Conservation (phyloP, 2,888 invertebrate genomes). For the Cordilura impudica region DNA sequence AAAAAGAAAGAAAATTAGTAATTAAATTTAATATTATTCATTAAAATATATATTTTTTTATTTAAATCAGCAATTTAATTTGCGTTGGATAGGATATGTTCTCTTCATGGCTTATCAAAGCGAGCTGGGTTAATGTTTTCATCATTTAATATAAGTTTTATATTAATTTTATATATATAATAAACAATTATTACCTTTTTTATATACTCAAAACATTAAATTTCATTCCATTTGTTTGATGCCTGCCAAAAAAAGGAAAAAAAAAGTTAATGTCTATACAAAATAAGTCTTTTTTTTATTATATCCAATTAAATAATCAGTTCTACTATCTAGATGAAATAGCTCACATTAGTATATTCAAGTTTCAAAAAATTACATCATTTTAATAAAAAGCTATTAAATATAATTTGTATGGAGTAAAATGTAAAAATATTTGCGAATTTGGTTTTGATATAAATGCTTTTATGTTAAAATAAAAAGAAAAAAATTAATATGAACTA, state of each 20-base stretch:
- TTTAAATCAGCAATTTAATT: conserved; percentile 58
- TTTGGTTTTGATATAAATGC: too few species aligned
- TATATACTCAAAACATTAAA: background rate
- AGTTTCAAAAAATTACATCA: conserved; percentile 63
- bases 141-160: conserved; percentile 60
- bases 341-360: conserved; percentile 62
- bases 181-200: background rate
- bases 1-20: conserved; percentile 43
- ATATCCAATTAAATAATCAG: conserved; percentile 55
- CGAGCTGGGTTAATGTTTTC: conserved; percentile 69
- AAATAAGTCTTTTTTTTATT: background rate
- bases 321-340: conserved; percentile 66
- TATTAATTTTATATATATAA: background rate
- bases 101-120: conserved; percentile 70
- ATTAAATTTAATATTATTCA: background rate
- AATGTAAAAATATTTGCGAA: too few species aligned
- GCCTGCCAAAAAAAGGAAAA: background rate
- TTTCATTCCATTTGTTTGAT: background rate
- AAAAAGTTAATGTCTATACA: too few species aligned
- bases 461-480: too few species aligned
- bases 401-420: too few species aligned
- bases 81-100: conserved; percentile 67
- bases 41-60: background rate
- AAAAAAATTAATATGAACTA: too few species aligned
- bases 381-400: background rate